Evolutionary conservation across 2,797 vertebrate species (phyloP).

Genomic region (Yasuhikotakia modesta): DNA sequence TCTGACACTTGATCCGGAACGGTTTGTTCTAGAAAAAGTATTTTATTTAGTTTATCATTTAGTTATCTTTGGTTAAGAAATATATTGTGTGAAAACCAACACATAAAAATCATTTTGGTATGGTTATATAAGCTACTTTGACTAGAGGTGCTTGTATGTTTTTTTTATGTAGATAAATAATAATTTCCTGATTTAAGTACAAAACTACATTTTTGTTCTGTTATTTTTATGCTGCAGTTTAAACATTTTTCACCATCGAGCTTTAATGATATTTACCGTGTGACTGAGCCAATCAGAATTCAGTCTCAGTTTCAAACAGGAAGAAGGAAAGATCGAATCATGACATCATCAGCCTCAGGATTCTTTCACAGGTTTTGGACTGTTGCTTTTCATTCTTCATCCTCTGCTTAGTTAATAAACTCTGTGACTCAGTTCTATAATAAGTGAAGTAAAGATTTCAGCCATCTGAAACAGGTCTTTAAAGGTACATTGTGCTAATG

Average conservation of each 20-base stretch:
- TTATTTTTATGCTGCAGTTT: no score
- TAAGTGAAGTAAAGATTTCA: conserved; percentile 40
- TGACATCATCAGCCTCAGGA: conserved; percentile 56
- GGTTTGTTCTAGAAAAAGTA: conserved; percentile 32
- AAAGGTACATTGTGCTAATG: not conserved
- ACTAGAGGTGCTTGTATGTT: conserved; percentile 72
- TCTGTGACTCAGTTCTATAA: conserved; percentile 24
- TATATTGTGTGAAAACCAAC: conserved; percentile 61
- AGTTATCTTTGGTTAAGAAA: conserved; percentile 60
- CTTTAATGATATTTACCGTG: conserved; percentile 26
- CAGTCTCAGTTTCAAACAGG: conserved; percentile 41
- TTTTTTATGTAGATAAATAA: conserved; percentile 65
- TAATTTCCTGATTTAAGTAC: conserved; percentile 65
- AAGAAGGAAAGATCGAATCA: conserved; percentile 13
- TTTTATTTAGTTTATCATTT: conserved; percentile 55
- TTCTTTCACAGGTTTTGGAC: conserved; percentile 49
- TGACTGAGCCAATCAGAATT: conserved; percentile 29
- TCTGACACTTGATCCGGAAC: conserved; percentile 58
- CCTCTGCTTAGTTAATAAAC: conserved; percentile 15
- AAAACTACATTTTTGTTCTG: conserved; percentile 15
- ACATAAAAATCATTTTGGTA: conserved; percentile 61
- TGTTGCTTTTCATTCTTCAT: conserved; percentile 27
- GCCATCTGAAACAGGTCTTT: conserved; percentile 23
- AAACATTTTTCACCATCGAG: conserved; percentile 21
- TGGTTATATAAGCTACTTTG: conserved; percentile 61